Evolutionary conservation across 1,140 invertebrate genomes (phyloP), one percentile per base, ranked within the genome.

Genomic region (Trichomalopsis sarcophagae): DNA sequence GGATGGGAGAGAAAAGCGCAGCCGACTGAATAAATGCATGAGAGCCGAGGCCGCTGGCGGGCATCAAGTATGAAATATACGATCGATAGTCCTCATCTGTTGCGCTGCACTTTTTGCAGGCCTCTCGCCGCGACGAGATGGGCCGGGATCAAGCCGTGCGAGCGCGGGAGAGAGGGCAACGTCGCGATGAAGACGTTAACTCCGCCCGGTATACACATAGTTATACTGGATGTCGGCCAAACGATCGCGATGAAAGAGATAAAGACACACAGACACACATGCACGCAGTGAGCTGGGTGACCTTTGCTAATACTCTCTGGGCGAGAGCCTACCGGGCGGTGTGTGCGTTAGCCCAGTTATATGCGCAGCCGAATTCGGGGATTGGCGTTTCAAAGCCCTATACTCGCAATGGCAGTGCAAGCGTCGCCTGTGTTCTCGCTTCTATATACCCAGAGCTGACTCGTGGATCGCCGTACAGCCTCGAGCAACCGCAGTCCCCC

Each of bases 181-280:
- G 78, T 86, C 87, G 84, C 87, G 84, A 88, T 88, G 87, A 85
- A 82, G 88, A 88, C 87, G 86, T 89, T 89, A 90, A 88, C 86
- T 86, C 87, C 75, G 33, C 69, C n/a, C 21, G 30, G 10, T 44
- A 44, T 9, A 44, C 10, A 44, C 40, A 14, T n/a, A 40, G 27
- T 62, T n/a, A 40, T 87, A 88, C 89, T 91, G 90, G 91, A 90
- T 89, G 88, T 86, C 88, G 80, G 90, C 90, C 91, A 91, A 84
- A 88, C 87, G 87, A 88, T 79, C 36, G 36, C 86, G 62, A 75
- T 14, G 55, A 62, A n/a, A 62, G 17, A n/a, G 17, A 62, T 73
- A 17, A 73, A 44, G 33, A n/a, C 33, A 75, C 2, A 75, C 30
- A 13, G 73, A 33, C 3, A 75, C 21, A 21, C 6, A n/a, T 62